phyloP scores from a whole-genome alignment of 2,888 invertebrate species.

The Drosophila antonietae region DNA sequence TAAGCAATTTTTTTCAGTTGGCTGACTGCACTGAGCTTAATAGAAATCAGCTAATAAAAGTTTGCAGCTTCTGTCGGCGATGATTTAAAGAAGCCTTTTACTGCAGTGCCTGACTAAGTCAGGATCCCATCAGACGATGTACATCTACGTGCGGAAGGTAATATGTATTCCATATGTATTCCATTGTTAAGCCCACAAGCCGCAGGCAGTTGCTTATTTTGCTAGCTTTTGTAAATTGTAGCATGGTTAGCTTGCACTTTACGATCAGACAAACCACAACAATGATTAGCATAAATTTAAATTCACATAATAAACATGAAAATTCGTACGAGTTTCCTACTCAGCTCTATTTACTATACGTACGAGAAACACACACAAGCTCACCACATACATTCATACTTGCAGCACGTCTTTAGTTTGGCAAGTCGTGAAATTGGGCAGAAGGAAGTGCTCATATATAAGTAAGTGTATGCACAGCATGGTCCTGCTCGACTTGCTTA shows the following conservation, averaged over 20 bases:
- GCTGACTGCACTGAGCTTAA: conserved; percentile 32
- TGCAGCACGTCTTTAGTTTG: conserved; percentile 36
- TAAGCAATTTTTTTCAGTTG: conserved; percentile 37
- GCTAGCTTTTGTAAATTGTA: conserved; percentile 20
- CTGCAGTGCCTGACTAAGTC: conserved; percentile 17
- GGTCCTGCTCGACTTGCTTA: conserved; percentile 32
- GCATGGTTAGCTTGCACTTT: conserved; percentile 27
- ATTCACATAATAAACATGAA: conserved; percentile 68
- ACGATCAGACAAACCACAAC: conserved; percentile 43
- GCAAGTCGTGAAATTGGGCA: conserved; percentile 52
- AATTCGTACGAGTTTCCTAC: conserved; percentile 48
- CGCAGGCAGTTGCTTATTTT: conserved; percentile 26
- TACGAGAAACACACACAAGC: conserved; percentile 18
- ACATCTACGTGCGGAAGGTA: neutral
- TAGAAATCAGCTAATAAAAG: conserved; percentile 34
- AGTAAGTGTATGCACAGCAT: conserved; percentile 17
- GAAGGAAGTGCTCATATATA: conserved; percentile 43
- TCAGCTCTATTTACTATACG: conserved; percentile 42
- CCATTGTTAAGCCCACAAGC: conserved; percentile 25
- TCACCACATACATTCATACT: conserved; percentile 4
- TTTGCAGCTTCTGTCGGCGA: conserved; percentile 11
- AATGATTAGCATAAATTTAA: conserved; percentile 76
- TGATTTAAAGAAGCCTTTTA: conserved; percentile 13
- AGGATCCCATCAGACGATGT: neutral
- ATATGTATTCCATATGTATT: conserved; percentile 30